Percentiles rank a stretch among this genome's conserved stretches.
Evolutionary conservation across 2,113 vertebrate species (phyloP).

Genomic region (Entomyzon cyanotis): DNA sequence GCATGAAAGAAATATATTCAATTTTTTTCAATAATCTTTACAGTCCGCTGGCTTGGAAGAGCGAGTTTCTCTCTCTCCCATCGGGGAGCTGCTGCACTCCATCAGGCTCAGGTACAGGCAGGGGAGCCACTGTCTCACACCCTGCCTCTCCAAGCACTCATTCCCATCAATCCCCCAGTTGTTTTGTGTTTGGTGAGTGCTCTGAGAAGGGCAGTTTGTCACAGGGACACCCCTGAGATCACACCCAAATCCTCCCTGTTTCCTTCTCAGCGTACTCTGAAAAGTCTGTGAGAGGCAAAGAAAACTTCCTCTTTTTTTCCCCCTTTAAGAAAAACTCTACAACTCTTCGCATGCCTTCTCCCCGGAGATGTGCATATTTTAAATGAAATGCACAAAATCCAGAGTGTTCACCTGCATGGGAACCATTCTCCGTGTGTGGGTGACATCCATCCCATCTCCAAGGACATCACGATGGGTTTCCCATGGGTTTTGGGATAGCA

Average conservation of each 20-base stretch:
- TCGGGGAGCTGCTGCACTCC: background rate
- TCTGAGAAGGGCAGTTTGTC: background rate
- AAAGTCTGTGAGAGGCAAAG: rapidly evolving
- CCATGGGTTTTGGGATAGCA: rapidly evolving
- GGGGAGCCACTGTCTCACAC: rapidly evolving
- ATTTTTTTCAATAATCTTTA: background rate
- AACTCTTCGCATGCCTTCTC: background rate
- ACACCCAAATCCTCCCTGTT: background rate
- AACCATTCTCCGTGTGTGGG: rapidly evolving
- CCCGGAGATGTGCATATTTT: background rate
- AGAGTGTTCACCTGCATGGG: rapidly evolving
- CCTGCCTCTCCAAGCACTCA: background rate
- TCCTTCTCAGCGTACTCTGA: rapidly evolving
- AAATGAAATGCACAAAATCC: background rate
- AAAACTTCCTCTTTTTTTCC: background rate
- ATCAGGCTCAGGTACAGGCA: background rate
- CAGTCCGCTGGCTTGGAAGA: slow-evolving; percentile 9
- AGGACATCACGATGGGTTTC: background rate
- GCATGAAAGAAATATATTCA: background rate
- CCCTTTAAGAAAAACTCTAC: background rate
- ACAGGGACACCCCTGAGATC: background rate
- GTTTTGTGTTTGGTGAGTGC: background rate
- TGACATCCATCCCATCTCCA: background rate
- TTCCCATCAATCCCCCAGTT: background rate
- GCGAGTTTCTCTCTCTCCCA: background rate